A percentile compares a stretch with the other conserved stretches of the same genome.
phyloP scores from a whole-genome alignment of 2,888 invertebrate species.

The Protophormia terraenovae region DNA sequence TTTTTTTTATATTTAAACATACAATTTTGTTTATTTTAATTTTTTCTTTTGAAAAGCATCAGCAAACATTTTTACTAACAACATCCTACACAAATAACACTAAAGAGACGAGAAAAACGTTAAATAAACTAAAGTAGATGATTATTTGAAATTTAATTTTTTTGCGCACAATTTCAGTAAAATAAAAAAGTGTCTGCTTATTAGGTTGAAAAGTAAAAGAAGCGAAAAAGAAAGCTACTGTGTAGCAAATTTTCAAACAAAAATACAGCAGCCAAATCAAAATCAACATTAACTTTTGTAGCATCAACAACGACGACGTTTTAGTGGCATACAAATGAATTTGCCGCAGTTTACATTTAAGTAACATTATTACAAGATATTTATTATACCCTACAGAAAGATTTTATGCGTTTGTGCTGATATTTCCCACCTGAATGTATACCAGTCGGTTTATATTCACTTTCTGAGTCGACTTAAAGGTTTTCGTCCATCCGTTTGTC shows the following conservation, averaged over 20 bases:
- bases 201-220: constrained; percentile 17
- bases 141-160: constrained; percentile 5
- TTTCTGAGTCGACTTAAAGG: no score
- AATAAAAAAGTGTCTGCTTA: background rate
- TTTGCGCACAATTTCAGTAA: background rate
- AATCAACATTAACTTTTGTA: background rate
- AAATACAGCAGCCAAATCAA: background rate
- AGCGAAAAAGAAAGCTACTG: background rate
- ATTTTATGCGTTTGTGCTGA: no score
- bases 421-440: no score
- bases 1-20: background rate
- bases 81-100: background rate
- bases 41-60: background rate
- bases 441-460: no score
- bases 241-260: background rate
- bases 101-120: background rate
- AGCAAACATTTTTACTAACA: background rate
- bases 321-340: constrained; percentile 25
- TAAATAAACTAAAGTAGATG: constrained; percentile 2
- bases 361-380: constrained; percentile 6
- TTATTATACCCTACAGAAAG: no score
- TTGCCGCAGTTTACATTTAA: constrained; percentile 54
- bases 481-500: no score
- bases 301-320: background rate
- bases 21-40: constrained; percentile 19